Evolutionary conservation across 1,140 invertebrate species (phyloP).

Genomic region (Probaryconus sp.): DNA sequence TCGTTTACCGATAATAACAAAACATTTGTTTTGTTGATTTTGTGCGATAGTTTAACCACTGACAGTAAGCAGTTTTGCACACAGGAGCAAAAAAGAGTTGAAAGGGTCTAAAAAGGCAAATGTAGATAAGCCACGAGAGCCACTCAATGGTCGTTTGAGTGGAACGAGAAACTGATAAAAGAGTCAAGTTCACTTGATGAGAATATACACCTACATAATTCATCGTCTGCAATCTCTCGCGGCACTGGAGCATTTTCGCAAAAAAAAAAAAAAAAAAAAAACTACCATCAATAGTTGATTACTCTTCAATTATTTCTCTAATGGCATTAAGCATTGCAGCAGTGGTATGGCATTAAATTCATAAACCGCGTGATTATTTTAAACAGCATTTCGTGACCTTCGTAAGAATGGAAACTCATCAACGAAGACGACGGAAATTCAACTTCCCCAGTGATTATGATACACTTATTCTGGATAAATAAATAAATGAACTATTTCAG

Average conservation of each 20-base stretch:
- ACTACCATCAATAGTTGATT: too few species aligned
- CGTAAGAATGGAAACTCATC: too few species aligned
- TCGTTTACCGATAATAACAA: too few species aligned
- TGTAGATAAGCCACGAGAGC: conserved; percentile 51
- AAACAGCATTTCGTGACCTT: too few species aligned
- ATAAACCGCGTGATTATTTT: too few species aligned
- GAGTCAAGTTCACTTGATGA: conserved; percentile 37
- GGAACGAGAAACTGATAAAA: conserved; percentile 42
- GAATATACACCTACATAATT: conserved; percentile 43
- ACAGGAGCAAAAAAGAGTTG: conserved; percentile 39
- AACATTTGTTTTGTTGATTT: too few species aligned
- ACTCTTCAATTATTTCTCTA: too few species aligned
- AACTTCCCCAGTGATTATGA: background rate
- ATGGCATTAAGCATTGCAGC: too few species aligned
- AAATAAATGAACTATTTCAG: background rate
- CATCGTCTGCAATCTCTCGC: conserved; percentile 3
- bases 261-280: too few species aligned
- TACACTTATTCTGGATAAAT: conserved; percentile 1
- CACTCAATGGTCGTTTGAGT: conserved; percentile 36
- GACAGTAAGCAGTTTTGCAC: conserved; percentile 20
- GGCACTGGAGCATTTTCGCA: too few species aligned
- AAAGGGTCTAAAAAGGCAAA: conserved; percentile 26
- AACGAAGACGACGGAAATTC: conserved; percentile 1
- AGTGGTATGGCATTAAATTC: too few species aligned
- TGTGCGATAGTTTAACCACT: too few species aligned